phyloP scores from a whole-genome alignment of 1,140 invertebrate genomes.

The Druon quercuslanigerum region DNA sequence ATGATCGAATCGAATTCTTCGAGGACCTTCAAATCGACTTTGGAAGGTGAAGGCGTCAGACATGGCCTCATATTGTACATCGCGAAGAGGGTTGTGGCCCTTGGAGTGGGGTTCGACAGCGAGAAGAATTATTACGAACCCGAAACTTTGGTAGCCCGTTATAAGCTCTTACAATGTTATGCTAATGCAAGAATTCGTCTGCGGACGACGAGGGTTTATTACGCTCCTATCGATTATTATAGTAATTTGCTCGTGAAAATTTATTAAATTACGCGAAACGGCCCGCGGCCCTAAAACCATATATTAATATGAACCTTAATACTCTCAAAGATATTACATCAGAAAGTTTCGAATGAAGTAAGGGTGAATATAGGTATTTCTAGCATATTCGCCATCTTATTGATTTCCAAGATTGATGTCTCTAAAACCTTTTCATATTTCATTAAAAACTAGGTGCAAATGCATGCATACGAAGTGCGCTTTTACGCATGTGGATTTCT shows the following conservation, averaged over 20 bases:
- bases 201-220: constrained; percentile 33
- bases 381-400: too few species aligned
- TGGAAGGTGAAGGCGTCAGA: background rate
- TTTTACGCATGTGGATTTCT: too few species aligned
- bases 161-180: constrained; percentile 41
- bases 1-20: constrained; percentile 27
- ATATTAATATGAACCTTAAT: constrained; percentile 6
- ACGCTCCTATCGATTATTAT: constrained; percentile 42
- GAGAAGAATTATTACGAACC: constrained; percentile 37
- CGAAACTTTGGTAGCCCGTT: constrained; percentile 40
- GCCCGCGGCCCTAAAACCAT: constrained; percentile 18
- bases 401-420: too few species aligned
- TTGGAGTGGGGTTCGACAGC: constrained; percentile 11
- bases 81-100: background rate
- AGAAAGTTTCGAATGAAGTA: constrained; percentile 33
- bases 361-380: too few species aligned
- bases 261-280: constrained; percentile 44
- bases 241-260: constrained; percentile 43
- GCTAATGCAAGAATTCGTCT: constrained; percentile 43
- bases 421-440: too few species aligned
- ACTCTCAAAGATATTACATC: constrained; percentile 37
- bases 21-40: constrained; percentile 13
- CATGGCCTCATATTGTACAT: background rate
- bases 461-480: too few species aligned
- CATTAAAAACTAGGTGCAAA: too few species aligned